These are phyloP conservation scores for Pachliopta kotzebuea DNA, from an alignment of 2,888 invertebrate species.

Conservation along the genomic window DNA sequence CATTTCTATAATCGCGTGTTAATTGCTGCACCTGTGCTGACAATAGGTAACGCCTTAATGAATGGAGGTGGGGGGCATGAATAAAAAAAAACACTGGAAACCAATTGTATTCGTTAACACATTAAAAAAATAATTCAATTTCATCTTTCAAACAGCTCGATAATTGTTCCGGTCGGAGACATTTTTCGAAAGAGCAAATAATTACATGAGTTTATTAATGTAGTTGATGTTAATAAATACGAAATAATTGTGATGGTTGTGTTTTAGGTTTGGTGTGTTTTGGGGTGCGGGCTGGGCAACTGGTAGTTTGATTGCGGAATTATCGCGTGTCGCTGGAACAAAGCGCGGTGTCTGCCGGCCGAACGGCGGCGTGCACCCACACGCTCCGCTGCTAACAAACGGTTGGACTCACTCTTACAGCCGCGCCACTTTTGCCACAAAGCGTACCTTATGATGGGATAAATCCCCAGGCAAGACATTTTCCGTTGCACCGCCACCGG, in stretches of 20 bases:
- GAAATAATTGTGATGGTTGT: no score
- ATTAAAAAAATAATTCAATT: constrained; percentile 26
- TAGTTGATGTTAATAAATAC: no score
- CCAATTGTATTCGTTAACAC: constrained; percentile 31
- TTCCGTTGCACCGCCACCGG: constrained; percentile 51
- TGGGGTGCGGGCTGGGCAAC: no score
- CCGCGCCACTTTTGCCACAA: constrained; percentile 38
- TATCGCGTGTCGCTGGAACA: constrained; percentile 7
- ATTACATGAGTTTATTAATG: background rate
- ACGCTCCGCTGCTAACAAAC: constrained; percentile 26
- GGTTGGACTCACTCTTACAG: constrained; percentile 28
- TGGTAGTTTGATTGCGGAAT: constrained; percentile 11
- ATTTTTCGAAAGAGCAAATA: constrained; percentile 10
- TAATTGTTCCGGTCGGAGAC: constrained; percentile 19
- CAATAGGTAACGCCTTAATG: constrained; percentile 29
- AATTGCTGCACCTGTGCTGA: constrained; percentile 31
- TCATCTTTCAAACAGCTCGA: constrained; percentile 17
- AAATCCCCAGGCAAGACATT: constrained; percentile 66
- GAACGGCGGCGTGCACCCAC: background rate
- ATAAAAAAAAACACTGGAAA: constrained; percentile 24
- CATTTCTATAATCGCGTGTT: constrained; percentile 43
- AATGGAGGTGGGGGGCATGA: constrained; percentile 16
- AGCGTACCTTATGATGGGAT: constrained; percentile 37
- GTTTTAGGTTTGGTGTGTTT: no score
- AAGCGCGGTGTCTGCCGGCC: constrained; percentile 2